Evolutionary conservation across 2,113 vertebrate genomes (phyloP).

Genomic region (Nymphicus hollandicus): DNA sequence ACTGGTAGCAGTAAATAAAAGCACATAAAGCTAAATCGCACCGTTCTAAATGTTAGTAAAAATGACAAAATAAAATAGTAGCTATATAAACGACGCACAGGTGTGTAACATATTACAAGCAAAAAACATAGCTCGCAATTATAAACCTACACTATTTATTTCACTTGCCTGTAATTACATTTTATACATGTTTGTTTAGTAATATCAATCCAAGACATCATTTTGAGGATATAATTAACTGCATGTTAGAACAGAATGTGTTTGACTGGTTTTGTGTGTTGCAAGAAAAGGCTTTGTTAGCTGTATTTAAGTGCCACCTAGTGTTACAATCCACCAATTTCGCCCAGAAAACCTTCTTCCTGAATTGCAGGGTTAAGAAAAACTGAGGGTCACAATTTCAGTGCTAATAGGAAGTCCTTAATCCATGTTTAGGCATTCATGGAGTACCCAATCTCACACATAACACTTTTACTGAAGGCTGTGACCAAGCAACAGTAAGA

Average conservation of each 20-base stretch:
- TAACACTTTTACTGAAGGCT: background rate
- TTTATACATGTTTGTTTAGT: slow-evolving; percentile 73
- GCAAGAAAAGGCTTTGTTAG: slow-evolving; percentile 50
- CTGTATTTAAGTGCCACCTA: slow-evolving; percentile 81
- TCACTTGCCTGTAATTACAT: slow-evolving; percentile 70
- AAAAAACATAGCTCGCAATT: slow-evolving; percentile 62
- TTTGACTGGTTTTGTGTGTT: slow-evolving; percentile 41
- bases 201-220: slow-evolving; percentile 71
- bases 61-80: slow-evolving; percentile 74
- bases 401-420: background rate
- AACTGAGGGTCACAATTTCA: background rate
- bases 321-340: slow-evolving; percentile 67
- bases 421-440: background rate
- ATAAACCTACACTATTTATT: slow-evolving; percentile 67
- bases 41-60: slow-evolving; percentile 66
- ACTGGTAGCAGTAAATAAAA: slow-evolving; percentile 66
- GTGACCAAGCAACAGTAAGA: too few species aligned
- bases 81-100: slow-evolving; percentile 54
- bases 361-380: background rate
- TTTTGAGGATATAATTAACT: slow-evolving; percentile 75
- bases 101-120: slow-evolving; percentile 61
- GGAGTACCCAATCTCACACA: background rate
- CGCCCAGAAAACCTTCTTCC: background rate
- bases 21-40: slow-evolving; percentile 53
- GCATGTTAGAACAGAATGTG: slow-evolving; percentile 56